These are phyloP conservation scores for Zaprionus gabonicus DNA, from an alignment of 1,140 invertebrate genomes.

Conservation along the genomic window DNA sequence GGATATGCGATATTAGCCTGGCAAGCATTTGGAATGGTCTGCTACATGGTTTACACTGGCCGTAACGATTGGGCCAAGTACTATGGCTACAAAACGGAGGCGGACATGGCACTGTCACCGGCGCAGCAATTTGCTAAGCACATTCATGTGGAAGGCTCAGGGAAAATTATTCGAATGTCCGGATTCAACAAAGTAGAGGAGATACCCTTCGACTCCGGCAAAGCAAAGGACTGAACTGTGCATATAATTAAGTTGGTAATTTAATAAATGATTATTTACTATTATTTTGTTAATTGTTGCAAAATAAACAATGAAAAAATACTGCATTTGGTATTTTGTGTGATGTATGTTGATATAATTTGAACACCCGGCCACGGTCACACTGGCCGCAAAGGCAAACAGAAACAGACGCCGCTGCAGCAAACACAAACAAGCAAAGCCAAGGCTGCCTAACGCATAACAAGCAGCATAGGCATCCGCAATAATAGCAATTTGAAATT, in stretches of 20 bases:
- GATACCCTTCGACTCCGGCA: slow-evolving; percentile 66
- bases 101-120: slow-evolving; percentile 86
- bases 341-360: neutral
- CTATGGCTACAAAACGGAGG: slow-evolving; percentile 87
- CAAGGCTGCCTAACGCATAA: slow-evolving; percentile 33
- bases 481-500: slow-evolving; percentile 8
- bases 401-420: slow-evolving; percentile 50
- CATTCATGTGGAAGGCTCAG: slow-evolving; percentile 76
- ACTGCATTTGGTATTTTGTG: slow-evolving; percentile 9
- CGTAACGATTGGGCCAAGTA: slow-evolving; percentile 88
- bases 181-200: slow-evolving; percentile 77
- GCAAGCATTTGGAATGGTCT: slow-evolving; percentile 88
- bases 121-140: slow-evolving; percentile 78
- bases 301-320: slow-evolving; percentile 36
- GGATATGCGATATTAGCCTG: slow-evolving; percentile 87
- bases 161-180: slow-evolving; percentile 78
- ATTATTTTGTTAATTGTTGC: slow-evolving; percentile 39
- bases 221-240: slow-evolving; percentile 43
- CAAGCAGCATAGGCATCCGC: slow-evolving; percentile 21
- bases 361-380: slow-evolving; percentile 14
- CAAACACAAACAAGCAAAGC: slow-evolving; percentile 49
- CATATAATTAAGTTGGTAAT: slow-evolving; percentile 24
- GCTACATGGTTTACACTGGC: slow-evolving; percentile 86
- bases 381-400: slow-evolving; percentile 34
- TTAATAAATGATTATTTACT: slow-evolving; percentile 14